Base-by-base conservation (phyloP, 1,140 invertebrate genomes). In the Calephelis nemesis region DNA sequence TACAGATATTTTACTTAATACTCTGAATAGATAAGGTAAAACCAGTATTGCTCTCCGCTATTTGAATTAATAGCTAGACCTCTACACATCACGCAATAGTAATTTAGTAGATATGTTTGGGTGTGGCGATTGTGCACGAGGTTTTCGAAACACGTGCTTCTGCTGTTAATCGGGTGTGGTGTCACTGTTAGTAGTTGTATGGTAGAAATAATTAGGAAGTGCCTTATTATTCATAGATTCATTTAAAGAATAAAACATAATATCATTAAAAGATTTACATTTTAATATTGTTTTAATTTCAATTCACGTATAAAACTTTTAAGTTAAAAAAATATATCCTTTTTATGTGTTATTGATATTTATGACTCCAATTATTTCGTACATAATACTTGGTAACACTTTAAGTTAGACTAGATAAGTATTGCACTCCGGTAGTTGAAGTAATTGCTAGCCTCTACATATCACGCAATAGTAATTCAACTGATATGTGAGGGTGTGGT, bases 61-160 rank as follows among this genome's bases (percentile, higher is more conserved):
- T 19, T 42, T 52, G 48, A 49, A 60, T 19, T 50, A 65, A 50
- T 66, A 39, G 30, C 30, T n/a, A 49, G 30, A 30, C 30, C 49
- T 49, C 52, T 45, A 42, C 13, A 54, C 19, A 66, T 58, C 64
- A 66, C 64, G 64, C 54, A 66, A 49, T 40, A 49, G 64, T 50
- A 50, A 52, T 50, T 50, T 40, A 49, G 48, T 11, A 13, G 48
- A 40, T 19, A 49, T 50, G 48, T 19, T 9, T 19, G 65, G 70
- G 70, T 63, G 64, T 66, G 64, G 49, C 30, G 63, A 11, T 12
- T 50, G 64, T 50, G 13, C 49, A 65, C 48, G 40, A 65, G 15
- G 64, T 40, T 65, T 50, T 39, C 64, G 64, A 54, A 65, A 65
- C 49, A n/a, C 11, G 48, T 42, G 42, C 64, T 62, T 74, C 72